Conservation (phyloP, 1,140 invertebrate species). For the Acromyrmex heyeri region DNA sequence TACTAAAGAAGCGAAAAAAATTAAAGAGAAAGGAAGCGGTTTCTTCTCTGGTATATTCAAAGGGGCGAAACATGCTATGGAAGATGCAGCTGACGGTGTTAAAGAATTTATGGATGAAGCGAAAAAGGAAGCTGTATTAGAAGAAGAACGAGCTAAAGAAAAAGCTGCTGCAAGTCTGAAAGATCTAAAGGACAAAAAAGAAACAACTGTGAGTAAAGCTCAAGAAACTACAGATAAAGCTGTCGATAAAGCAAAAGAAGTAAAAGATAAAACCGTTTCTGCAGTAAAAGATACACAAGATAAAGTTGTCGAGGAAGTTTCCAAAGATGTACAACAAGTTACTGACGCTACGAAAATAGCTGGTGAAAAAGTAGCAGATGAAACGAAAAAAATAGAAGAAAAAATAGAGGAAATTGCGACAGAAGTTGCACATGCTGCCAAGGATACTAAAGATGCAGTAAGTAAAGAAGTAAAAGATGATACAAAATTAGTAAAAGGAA, state of each 20-base stretch:
- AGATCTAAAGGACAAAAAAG: conserved; percentile 61
- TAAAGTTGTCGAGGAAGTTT: conserved; percentile 60
- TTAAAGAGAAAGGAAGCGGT: conserved; percentile 36
- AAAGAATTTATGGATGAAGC: conserved; percentile 57
- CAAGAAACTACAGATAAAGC: neutral
- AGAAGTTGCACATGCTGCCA: neutral
- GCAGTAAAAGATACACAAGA: conserved; percentile 60
- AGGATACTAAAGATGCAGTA: conserved; percentile 53
- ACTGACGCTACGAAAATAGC: conserved; percentile 8
- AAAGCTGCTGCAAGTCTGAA: neutral
- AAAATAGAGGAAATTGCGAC: neutral
- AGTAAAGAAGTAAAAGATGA: conserved; percentile 64
- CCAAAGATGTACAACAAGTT: conserved; percentile 42
- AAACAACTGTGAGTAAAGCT: neutral
- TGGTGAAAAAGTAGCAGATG: neutral
- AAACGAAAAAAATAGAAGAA: conserved; percentile 15
- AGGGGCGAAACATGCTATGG: conserved; percentile 69
- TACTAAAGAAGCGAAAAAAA: conserved; percentile 25
- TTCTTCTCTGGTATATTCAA: conserved; percentile 55
- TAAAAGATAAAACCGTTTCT: conserved; percentile 12
- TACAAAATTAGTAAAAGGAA: conserved; percentile 57
- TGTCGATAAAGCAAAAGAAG: too few relatives aligned
- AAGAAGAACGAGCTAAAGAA: conserved; percentile 65
- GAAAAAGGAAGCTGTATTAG: conserved; percentile 2
- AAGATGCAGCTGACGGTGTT: conserved; percentile 78